These are phyloP conservation scores for Dusona sp. DNA, from an alignment of 2,888 invertebrate species.

Conservation along the genomic window DNA sequence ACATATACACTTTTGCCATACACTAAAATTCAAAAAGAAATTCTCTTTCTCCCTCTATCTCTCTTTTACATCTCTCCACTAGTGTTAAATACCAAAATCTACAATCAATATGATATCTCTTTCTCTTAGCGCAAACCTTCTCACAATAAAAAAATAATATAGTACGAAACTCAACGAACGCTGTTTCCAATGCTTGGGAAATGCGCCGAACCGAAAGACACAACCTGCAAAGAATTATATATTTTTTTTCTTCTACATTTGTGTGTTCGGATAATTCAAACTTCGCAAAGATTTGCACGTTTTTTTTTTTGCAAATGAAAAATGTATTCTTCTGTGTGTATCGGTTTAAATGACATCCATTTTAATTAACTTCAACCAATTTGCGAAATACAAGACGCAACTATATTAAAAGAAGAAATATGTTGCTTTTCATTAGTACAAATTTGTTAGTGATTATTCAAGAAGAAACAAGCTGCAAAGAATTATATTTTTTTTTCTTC, in stretches of 20 bases:
- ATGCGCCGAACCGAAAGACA: neutral
- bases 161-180: neutral
- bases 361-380: neutral
- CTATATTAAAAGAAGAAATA: too few relatives aligned
- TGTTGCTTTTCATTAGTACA: too few relatives aligned
- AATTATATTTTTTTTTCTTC: neutral
- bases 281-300: too few relatives aligned
- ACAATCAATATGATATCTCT: slow-evolving; percentile 34
- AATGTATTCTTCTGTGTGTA: neutral
- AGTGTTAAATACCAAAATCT: slow-evolving; percentile 37
- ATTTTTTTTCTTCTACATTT: too few relatives aligned
- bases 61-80: neutral
- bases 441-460: neutral
- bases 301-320: neutral
- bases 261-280: too few relatives aligned
- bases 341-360: neutral
- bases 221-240: neutral
- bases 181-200: neutral
- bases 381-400: too few relatives aligned
- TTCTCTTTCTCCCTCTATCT: slow-evolving; percentile 14
- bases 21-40: slow-evolving; percentile 24
- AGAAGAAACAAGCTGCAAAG: neutral
- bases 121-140: neutral
- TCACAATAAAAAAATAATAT: slow-evolving; percentile 9
- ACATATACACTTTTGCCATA: neutral